These are phyloP conservation scores for Ancistrus triradiatus DNA, from an alignment of 2,113 vertebrate genomes.

Conservation along the genomic window DNA sequence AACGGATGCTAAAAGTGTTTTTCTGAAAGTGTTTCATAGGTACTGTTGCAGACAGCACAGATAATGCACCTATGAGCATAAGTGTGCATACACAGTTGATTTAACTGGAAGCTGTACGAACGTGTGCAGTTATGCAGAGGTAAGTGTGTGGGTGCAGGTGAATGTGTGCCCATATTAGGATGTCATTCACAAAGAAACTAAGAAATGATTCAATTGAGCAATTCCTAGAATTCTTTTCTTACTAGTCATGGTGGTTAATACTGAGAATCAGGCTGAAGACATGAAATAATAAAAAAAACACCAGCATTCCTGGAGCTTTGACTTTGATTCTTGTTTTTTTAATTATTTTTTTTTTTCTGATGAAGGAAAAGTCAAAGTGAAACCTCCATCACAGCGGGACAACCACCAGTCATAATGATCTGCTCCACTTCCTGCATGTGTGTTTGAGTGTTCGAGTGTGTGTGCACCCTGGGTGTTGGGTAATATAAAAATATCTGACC, in stretches of 20 bases:
- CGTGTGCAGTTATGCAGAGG: no score
- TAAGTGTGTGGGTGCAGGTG: constrained; percentile 4
- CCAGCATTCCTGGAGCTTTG: constrained; percentile 39
- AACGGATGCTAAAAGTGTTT: no score
- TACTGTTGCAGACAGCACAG: no score
- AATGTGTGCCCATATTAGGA: constrained; percentile 12
- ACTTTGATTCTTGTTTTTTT: constrained; percentile 17
- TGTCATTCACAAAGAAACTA: constrained; percentile 24
- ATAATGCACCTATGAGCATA: no score
- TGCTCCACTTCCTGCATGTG: constrained; percentile 32
- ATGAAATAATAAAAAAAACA: constrained; percentile 39
- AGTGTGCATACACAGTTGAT: no score
- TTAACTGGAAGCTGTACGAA: no score
- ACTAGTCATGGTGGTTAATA: constrained; percentile 19
- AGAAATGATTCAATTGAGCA: not conserved
- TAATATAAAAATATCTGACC: not conserved
- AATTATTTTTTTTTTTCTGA: constrained; percentile 35
- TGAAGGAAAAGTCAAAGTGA: constrained; percentile 39
- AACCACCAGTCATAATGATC: constrained; percentile 35
- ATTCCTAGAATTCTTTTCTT: not conserved
- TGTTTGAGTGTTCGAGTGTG: constrained; percentile 6
- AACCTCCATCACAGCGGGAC: constrained; percentile 31
- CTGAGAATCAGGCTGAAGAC: constrained; percentile 40
- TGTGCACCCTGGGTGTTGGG: no score
- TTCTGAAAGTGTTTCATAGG: no score